A percentile compares a stretch with the other conserved stretches of the same genome.
These are phyloP conservation scores for Plectrocnemia conspersa DNA, from an alignment of 1,140 invertebrate species.

Conservation along the genomic window DNA sequence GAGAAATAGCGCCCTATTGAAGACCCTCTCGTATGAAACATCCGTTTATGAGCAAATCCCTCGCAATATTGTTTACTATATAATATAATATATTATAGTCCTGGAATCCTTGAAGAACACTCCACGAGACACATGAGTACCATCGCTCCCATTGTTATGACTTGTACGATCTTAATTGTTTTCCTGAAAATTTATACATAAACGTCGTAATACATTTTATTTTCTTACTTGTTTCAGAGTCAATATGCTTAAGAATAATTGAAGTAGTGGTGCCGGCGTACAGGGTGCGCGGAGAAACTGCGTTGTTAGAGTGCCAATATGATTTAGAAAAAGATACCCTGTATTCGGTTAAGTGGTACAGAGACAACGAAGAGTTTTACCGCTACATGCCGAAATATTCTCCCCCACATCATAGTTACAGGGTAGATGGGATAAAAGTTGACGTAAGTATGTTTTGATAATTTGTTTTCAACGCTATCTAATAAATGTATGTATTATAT, in stretches of 20 bases:
- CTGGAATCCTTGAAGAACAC: no score
- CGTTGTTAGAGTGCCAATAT: slow-evolving; percentile 65
- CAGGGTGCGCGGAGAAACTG: slow-evolving; percentile 58
- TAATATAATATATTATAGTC: neutral
- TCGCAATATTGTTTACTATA: slow-evolving; percentile 14
- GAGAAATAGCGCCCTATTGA: no score
- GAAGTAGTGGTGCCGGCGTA: slow-evolving; percentile 61
- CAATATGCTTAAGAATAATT: slow-evolving; percentile 50
- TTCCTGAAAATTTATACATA: neutral
- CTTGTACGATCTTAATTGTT: neutral
- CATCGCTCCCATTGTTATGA: neutral
- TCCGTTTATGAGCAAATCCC: slow-evolving; percentile 9
- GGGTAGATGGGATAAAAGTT: slow-evolving; percentile 61
- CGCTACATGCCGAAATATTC: slow-evolving; percentile 59
- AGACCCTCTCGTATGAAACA: neutral
- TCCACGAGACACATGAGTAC: neutral
- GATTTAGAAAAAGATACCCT: slow-evolving; percentile 58
- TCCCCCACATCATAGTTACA: slow-evolving; percentile 55
- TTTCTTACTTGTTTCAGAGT: slow-evolving; percentile 34
- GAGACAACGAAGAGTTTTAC: slow-evolving; percentile 76
- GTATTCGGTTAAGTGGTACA: slow-evolving; percentile 75
- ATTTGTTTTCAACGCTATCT: neutral
- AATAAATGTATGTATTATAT: neutral
- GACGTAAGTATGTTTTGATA: slow-evolving; percentile 54
- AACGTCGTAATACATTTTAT: neutral